These are phyloP conservation scores for Drosophila lacicola DNA, from an alignment of 2,888 invertebrate species.

Conservation along the genomic window DNA sequence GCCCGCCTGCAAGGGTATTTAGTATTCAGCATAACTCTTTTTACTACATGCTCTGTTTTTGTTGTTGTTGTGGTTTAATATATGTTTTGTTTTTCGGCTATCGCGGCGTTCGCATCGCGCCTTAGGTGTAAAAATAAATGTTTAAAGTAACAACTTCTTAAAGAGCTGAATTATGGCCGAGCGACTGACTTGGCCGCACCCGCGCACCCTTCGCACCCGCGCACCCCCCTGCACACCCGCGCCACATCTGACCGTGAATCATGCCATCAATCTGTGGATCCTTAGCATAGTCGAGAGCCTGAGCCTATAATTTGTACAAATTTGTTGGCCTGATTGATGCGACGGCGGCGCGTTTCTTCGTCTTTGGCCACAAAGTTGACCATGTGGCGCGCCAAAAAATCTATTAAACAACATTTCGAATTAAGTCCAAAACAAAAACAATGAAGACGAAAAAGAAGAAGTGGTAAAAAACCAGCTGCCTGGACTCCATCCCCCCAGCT, in stretches of 20 bases:
- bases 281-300: slow-evolving; percentile 39
- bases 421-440: slow-evolving; percentile 20
- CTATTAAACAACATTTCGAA: slow-evolving; percentile 55
- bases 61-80: slow-evolving; percentile 5
- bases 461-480: slow-evolving; percentile 57
- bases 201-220: background rate
- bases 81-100: slow-evolving; percentile 28
- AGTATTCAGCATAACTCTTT: background rate
- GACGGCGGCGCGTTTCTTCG: slow-evolving; percentile 61
- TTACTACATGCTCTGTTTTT: background rate
- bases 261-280: slow-evolving; percentile 65
- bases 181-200: slow-evolving; percentile 7
- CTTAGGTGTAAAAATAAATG: slow-evolving; percentile 83
- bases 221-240: too few relatives aligned
- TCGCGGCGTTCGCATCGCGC: slow-evolving; percentile 62
- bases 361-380: slow-evolving; percentile 66
- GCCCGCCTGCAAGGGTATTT: background rate
- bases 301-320: slow-evolving; percentile 80
- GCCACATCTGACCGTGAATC: background rate
- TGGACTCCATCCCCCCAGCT: too few relatives aligned
- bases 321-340: slow-evolving; percentile 81
- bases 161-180: slow-evolving; percentile 70
- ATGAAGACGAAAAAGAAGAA: background rate
- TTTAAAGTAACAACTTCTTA: slow-evolving; percentile 80
- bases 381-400: slow-evolving; percentile 67